phyloP scores from a whole-genome alignment of 2,113 vertebrate species.

The Pampusana beccarii region DNA sequence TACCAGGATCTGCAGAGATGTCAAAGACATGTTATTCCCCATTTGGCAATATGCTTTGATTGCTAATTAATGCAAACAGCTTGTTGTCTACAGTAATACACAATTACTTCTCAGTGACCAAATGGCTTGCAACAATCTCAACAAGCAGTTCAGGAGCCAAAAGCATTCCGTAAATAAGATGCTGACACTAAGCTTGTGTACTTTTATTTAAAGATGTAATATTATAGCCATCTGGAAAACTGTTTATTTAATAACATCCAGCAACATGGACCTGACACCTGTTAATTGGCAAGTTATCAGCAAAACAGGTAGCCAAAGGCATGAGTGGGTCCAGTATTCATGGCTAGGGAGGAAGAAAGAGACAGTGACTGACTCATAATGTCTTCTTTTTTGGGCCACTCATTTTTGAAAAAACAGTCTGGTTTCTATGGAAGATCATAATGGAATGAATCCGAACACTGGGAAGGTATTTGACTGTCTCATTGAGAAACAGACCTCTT shows the following conservation, averaged over 20 bases:
- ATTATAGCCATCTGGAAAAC: slow-evolving; percentile 50
- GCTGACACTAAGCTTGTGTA: slow-evolving; percentile 47
- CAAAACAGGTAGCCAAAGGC: slow-evolving; percentile 28
- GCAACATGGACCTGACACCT: background rate
- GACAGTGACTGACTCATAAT: background rate
- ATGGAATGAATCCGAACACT: background rate
- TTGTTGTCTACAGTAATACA: slow-evolving; percentile 69
- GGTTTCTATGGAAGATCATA: background rate
- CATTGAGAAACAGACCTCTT: background rate
- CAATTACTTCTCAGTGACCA: slow-evolving; percentile 71
- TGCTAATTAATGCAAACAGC: slow-evolving; percentile 77
- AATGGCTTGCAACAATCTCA: slow-evolving; percentile 67
- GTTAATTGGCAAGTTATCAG: background rate
- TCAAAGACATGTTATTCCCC: slow-evolving; percentile 68
- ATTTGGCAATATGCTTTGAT: slow-evolving; percentile 68
- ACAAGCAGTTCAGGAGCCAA: slow-evolving; percentile 65
- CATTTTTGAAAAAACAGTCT: background rate
- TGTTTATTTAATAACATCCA: slow-evolving; percentile 9
- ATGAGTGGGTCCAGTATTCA: background rate
- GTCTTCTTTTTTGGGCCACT: background rate
- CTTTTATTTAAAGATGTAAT: slow-evolving; percentile 61
- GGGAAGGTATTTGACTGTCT: background rate
- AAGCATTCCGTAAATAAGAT: slow-evolving; percentile 61
- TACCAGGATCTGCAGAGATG: slow-evolving; percentile 60
- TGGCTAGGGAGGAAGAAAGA: background rate